Conservation (phyloP, 2,888 invertebrate genomes). For the Xylophagus ater region DNA sequence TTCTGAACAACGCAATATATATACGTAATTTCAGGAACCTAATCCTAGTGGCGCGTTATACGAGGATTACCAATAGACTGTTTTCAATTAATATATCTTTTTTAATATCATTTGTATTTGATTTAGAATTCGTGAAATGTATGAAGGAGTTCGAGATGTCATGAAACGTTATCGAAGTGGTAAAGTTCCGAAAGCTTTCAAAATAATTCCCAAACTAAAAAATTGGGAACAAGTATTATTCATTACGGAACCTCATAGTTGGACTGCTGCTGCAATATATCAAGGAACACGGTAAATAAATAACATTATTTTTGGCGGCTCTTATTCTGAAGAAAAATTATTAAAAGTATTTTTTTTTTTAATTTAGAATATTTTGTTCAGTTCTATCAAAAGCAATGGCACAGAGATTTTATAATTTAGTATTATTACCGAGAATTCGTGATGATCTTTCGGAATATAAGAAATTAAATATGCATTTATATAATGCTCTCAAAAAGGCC, state of each 20-base stretch:
- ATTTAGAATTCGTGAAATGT: conserved; percentile 64
- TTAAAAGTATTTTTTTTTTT: conserved; percentile 14
- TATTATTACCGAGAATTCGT: conserved; percentile 82
- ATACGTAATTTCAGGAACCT: too few relatives aligned
- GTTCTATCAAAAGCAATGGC: conserved; percentile 94
- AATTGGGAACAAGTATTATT: conserved; percentile 92
- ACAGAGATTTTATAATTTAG: conserved; percentile 85
- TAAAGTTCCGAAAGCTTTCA: conserved; percentile 95
- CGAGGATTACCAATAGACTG: neutral
- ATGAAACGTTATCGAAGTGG: conserved; percentile 86
- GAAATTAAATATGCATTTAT: conserved; percentile 89
- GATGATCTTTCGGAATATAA: conserved; percentile 96
- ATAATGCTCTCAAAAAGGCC: conserved; percentile 84
- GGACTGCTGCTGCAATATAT: conserved; percentile 98
- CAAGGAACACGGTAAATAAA: conserved; percentile 43
- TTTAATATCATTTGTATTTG: neutral
- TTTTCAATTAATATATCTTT: neutral
- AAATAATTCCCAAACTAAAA: conserved; percentile 80
- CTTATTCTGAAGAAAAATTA: neutral
- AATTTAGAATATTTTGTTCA: conserved; percentile 92
- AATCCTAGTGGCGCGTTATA: too few relatives aligned
- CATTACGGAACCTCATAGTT: conserved; percentile 81
- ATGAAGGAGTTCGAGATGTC: conserved; percentile 80
- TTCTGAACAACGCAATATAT: too few relatives aligned
- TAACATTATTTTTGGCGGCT: neutral